Evolutionary conservation across 2,888 invertebrate species (phyloP).

Genomic region (Enchytraeus crypticus): DNA sequence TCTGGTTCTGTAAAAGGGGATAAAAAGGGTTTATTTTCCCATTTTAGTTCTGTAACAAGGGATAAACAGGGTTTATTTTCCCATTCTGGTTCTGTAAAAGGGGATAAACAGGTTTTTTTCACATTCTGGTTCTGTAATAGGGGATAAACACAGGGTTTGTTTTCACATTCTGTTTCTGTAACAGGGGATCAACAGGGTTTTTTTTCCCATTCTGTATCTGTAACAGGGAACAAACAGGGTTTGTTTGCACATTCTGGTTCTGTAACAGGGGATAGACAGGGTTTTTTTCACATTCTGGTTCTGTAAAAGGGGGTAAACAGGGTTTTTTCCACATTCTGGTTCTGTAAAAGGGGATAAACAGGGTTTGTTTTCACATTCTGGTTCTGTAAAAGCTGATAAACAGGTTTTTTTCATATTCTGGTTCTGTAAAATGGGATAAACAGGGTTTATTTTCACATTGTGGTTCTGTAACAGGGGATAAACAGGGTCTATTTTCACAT

Average conservation of each 20-base stretch:
- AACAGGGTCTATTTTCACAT: slow-evolving; percentile 68
- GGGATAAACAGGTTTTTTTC: not conserved
- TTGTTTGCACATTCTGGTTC: too few relatives aligned
- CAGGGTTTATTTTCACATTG: not conserved
- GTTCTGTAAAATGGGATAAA: not conserved
- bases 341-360: slow-evolving; percentile 99
- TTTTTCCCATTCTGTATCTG: too few relatives aligned
- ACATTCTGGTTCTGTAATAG: not conserved
- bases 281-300: too few relatives aligned
- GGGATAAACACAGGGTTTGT: not conserved
- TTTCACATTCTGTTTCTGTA: slow-evolving; percentile 44
- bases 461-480: slow-evolving; percentile 76
- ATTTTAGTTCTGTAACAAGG: slow-evolving; percentile 62
- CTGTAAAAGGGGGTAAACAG: too few relatives aligned
- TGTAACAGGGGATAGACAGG: too few relatives aligned
- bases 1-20: not conserved
- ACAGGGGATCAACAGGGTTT: slow-evolving; percentile 99
- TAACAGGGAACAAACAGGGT: too few relatives aligned
- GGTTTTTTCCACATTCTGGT: too few relatives aligned
- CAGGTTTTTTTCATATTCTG: not conserved
- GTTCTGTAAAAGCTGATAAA: not conserved
- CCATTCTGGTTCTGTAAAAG: not conserved
- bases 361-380: slow-evolving; percentile 56
- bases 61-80: slow-evolving; percentile 85
- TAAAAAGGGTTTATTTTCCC: not conserved